A percentile compares a stretch with the other conserved stretches of the same genome.
Evolutionary conservation across 2,797 vertebrate genomes (phyloP).

Genomic region (Macroramphosus scolopax): DNA sequence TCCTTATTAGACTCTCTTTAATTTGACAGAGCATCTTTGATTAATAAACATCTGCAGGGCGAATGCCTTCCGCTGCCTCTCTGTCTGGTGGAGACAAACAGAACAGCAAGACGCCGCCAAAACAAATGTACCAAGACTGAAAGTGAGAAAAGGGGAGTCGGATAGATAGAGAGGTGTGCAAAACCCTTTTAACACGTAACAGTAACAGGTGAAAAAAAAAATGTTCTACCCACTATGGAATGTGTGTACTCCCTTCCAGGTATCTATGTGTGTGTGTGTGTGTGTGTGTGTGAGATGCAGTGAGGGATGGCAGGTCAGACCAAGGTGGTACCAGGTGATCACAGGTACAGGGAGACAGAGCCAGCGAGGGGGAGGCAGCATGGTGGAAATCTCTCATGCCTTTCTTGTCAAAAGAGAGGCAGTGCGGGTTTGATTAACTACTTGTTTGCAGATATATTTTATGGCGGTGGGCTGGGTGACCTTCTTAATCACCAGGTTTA

Average conservation of each 20-base stretch:
- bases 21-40: no score
- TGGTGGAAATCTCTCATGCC: slow-evolving; percentile 8
- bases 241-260: slow-evolving; percentile 59
- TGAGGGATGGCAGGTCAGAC: slow-evolving; percentile 43
- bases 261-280: slow-evolving; percentile 29
- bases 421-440: slow-evolving; percentile 11
- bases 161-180: slow-evolving; percentile 8
- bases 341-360: slow-evolving; percentile 61
- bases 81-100: slow-evolving; percentile 7
- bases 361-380: slow-evolving; percentile 19
- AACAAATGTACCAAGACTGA: slow-evolving; percentile 7
- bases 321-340: slow-evolving; percentile 69
- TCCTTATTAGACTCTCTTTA: no score
- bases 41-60: slow-evolving; percentile 6
- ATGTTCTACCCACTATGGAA: slow-evolving; percentile 37
- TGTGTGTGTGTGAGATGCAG: slow-evolving; percentile 22
- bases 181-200: slow-evolving; percentile 9
- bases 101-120: background rate
- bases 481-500: no score
- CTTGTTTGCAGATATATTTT: background rate
- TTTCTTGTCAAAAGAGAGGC: slow-evolving; percentile 5
- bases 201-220: slow-evolving; percentile 36
- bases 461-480: background rate
- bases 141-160: slow-evolving; percentile 4
- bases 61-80: background rate